Evolutionary conservation across 30 jellyfish, hydroid and myxozoan genomes (phyloP).

Genomic region (Aurelia aurita complex sp. Pacific): DNA sequence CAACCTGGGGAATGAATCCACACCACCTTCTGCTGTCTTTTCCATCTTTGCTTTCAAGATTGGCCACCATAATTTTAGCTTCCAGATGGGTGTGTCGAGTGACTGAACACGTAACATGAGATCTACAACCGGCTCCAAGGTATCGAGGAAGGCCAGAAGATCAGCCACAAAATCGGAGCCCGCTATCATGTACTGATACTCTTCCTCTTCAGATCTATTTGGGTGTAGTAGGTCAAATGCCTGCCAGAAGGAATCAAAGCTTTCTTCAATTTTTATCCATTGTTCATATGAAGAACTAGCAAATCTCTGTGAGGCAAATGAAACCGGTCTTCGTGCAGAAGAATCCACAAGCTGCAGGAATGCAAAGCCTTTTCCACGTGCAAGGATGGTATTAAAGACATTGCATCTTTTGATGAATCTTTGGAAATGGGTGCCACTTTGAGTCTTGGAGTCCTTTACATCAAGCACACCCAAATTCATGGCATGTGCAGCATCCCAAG

Average conservation of each 20-base stretch:
- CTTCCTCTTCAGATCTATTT: constrained; percentile 43
- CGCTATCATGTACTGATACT: constrained; percentile 54
- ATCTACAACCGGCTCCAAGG: constrained; percentile 61
- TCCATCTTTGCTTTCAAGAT: constrained; percentile 11
- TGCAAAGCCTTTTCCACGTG: constrained; percentile 45
- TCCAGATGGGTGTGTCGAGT: constrained; percentile 43
- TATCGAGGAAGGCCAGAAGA: constrained; percentile 47
- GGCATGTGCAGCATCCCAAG: constrained; percentile 63
- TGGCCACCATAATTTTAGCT: constrained; percentile 58
- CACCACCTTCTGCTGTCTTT: background rate
- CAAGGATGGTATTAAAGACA: constrained; percentile 14
- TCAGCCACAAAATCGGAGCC: constrained; percentile 47
- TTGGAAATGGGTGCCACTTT: too few relatives aligned
- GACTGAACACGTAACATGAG: constrained; percentile 40
- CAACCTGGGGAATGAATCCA: too few relatives aligned
- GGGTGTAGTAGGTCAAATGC: constrained; percentile 52
- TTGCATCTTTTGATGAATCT: constrained; percentile 13
- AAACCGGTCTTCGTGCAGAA: constrained; percentile 53
- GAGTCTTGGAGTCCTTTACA: too few relatives aligned
- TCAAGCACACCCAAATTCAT: constrained; percentile 29
- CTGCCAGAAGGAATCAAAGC: constrained; percentile 34
- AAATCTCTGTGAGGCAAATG: constrained; percentile 47
- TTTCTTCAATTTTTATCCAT: constrained; percentile 48
- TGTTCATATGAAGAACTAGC: constrained; percentile 58
- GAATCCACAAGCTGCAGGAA: constrained; percentile 30